These are phyloP conservation scores for Drosophila putrida DNA, from an alignment of 2,888 invertebrate species.

Conservation along the genomic window DNA sequence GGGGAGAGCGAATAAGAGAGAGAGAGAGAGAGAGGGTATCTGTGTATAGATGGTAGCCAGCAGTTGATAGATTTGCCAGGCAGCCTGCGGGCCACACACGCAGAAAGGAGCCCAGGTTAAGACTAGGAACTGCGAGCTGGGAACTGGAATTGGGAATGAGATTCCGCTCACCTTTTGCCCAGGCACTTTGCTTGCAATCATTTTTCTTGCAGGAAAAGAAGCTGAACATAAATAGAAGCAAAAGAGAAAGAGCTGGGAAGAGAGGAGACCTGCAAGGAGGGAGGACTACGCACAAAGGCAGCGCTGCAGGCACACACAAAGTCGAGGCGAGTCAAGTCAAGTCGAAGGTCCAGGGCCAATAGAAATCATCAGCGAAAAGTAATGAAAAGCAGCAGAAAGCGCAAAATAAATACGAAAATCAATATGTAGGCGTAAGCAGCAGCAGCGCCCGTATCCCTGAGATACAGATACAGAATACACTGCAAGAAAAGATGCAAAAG, in stretches of 20 bases:
- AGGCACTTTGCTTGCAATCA: conserved; percentile 70
- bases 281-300: conserved; percentile 48
- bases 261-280: neutral
- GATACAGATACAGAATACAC: conserved; percentile 51
- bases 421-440: conserved; percentile 79
- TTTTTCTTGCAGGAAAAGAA: conserved; percentile 60
- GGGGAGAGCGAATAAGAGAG: neutral
- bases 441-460: conserved; percentile 42
- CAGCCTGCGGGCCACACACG: conserved; percentile 75
- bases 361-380: conserved; percentile 66
- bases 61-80: conserved; percentile 71
- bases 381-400: conserved; percentile 72
- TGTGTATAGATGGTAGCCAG: conserved; percentile 28
- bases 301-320: conserved; percentile 53
- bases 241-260: neutral
- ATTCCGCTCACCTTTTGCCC: conserved; percentile 65
- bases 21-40: neutral
- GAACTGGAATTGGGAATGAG: conserved; percentile 4
- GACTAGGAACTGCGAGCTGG: neutral
- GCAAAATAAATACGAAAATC: conserved; percentile 78
- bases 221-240: conserved; percentile 29
- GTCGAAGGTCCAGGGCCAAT: conserved; percentile 55
- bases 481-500: neutral
- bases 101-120: conserved; percentile 11
- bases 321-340: conserved; percentile 11